Evolutionary conservation across 2,888 invertebrate species (phyloP).

Genomic region (Rotaria sp.): DNA sequence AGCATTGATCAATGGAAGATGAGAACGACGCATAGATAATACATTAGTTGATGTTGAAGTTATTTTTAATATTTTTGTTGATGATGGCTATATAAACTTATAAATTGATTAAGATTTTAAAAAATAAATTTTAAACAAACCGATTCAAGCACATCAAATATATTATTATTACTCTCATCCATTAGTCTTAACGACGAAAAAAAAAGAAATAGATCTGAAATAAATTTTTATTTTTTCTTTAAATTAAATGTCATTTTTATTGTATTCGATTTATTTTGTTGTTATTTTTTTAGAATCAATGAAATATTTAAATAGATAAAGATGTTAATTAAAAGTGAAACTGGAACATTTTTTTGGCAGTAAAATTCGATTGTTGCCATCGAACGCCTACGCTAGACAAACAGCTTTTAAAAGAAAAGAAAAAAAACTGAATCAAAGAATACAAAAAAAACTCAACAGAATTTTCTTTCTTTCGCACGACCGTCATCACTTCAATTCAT

Average conservation of each 20-base stretch:
- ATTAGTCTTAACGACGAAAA: not conserved
- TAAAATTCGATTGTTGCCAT: not conserved
- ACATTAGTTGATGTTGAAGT: not conserved
- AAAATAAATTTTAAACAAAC: not conserved
- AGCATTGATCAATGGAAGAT: not conserved
- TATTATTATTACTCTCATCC: not conserved
- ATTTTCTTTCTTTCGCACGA: not conserved
- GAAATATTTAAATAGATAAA: not conserved
- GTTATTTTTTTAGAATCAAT: too few relatives aligned
- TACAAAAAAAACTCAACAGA: not conserved
- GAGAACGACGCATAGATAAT: not conserved
- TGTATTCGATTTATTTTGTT: too few relatives aligned
- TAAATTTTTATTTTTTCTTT: too few relatives aligned
- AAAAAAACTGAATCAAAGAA: not conserved
- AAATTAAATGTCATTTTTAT: too few relatives aligned
- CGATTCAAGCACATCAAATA: not conserved
- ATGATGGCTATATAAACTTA: not conserved
- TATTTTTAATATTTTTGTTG: not conserved
- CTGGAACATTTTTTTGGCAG: not conserved
- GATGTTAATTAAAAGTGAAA: not conserved
- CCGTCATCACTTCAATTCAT: not conserved
- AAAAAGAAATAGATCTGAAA: not conserved
- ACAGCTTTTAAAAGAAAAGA: not conserved
- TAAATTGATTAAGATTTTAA: not conserved
- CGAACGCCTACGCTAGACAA: not conserved